These are phyloP conservation scores for Drosophila guanche DNA, from an alignment of 1,140 invertebrate species.

Conservation along the genomic window DNA sequence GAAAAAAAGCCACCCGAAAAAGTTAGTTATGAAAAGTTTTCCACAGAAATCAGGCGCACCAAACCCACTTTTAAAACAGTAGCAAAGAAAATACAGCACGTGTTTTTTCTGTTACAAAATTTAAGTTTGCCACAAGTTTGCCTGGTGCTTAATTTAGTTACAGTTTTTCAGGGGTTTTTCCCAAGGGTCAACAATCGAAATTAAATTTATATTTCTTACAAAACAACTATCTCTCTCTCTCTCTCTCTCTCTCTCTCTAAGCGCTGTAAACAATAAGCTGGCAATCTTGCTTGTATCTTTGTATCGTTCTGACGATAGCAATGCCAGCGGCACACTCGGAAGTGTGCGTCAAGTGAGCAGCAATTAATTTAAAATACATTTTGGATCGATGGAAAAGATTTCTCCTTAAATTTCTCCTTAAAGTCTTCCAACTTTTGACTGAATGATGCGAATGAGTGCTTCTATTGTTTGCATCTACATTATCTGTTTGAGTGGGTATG, in stretches of 20 bases:
- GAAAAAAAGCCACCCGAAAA: slow-evolving; percentile 4
- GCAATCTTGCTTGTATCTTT: slow-evolving; percentile 50
- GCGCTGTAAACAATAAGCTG: slow-evolving; percentile 44
- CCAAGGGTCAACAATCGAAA: slow-evolving; percentile 60
- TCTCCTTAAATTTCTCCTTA: slow-evolving; percentile 4
- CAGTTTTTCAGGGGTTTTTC: background rate
- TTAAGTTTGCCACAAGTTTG: slow-evolving; percentile 33
- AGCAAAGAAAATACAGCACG: slow-evolving; percentile 7
- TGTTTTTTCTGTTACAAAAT: slow-evolving; percentile 3
- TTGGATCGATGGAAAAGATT: slow-evolving; percentile 13
- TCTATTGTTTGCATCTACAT: slow-evolving; percentile 44
- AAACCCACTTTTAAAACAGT: background rate
- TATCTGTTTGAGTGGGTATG: slow-evolving; percentile 30
- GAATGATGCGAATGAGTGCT: slow-evolving; percentile 32
- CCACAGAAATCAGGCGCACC: too few relatives aligned
- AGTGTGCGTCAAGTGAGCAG: slow-evolving; percentile 35
- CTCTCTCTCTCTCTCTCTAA: background rate
- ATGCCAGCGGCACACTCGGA: slow-evolving; percentile 34
- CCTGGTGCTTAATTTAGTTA: slow-evolving; percentile 34
- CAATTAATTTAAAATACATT: slow-evolving; percentile 34
- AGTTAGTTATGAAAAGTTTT: too few relatives aligned
- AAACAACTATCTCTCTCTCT: slow-evolving; percentile 7
- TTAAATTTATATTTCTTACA: slow-evolving; percentile 45
- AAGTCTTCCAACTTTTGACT: slow-evolving; percentile 24
- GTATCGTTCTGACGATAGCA: slow-evolving; percentile 39